phyloP scores from a whole-genome alignment of 2,113 vertebrate genomes.

The Oophaga pumilio region DNA sequence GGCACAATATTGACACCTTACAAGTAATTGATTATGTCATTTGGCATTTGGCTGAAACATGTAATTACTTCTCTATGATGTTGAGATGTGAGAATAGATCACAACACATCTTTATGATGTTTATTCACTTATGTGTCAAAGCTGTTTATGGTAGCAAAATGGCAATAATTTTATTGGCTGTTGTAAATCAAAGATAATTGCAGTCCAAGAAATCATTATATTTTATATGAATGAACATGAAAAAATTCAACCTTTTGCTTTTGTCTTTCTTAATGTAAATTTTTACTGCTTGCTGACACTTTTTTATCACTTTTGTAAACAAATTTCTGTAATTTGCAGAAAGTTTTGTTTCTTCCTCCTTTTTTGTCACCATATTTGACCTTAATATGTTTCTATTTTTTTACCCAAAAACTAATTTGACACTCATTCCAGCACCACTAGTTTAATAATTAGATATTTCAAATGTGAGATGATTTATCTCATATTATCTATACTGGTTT shows the following conservation, averaged over 20 bases:
- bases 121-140: slow-evolving; percentile 47
- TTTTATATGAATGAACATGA: background rate
- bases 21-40: slow-evolving; percentile 47
- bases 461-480: no score
- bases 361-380: background rate
- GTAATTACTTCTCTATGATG: slow-evolving; percentile 40
- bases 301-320: background rate
- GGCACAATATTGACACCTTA: slow-evolving; percentile 34
- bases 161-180: background rate
- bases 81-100: slow-evolving; percentile 14
- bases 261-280: background rate
- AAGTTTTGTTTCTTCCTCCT: background rate
- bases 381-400: background rate
- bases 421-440: no score
- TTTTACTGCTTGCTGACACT: background rate
- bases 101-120: slow-evolving; percentile 38
- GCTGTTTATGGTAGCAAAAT: slow-evolving; percentile 35
- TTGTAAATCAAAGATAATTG: slow-evolving; percentile 23
- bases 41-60: slow-evolving; percentile 48
- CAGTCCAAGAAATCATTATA: background rate
- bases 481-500: no score
- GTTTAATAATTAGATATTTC: no score
- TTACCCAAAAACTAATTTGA: no score
- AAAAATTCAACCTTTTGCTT: background rate
- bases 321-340: background rate